phyloP scores from a whole-genome alignment of 1,140 invertebrate genomes.

The Sarcophaga peregrina region DNA sequence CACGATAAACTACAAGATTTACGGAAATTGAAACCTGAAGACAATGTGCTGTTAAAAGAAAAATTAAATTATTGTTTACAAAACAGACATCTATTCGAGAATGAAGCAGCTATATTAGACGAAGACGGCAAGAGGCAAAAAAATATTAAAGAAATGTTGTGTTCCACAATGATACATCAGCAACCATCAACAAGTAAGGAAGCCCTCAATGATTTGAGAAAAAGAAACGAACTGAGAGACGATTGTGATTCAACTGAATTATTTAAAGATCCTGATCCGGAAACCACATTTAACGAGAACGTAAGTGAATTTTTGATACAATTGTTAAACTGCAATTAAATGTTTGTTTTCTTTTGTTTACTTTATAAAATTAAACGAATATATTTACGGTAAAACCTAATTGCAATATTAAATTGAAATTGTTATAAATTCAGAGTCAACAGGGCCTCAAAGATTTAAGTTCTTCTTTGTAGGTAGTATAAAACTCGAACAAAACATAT shows the following conservation, averaged over 20 bases:
- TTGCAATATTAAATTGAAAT: slow-evolving; percentile 25
- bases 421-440: slow-evolving; percentile 49
- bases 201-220: neutral
- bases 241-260: slow-evolving; percentile 21
- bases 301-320: slow-evolving; percentile 44
- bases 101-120: neutral
- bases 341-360: neutral
- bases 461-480: slow-evolving; percentile 62
- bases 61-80: neutral
- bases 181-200: neutral
- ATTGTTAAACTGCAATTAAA: neutral
- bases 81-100: neutral
- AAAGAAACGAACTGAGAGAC: neutral
- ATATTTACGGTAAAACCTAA: neutral
- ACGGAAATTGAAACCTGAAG: slow-evolving; percentile 49
- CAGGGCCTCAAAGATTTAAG: slow-evolving; percentile 64
- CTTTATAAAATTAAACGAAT: neutral
- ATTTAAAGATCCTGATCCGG: slow-evolving; percentile 48
- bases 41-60: neutral
- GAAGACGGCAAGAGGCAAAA: slow-evolving; percentile 45
- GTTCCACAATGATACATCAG: slow-evolving; percentile 56
- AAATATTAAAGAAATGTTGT: slow-evolving; percentile 55
- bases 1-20: slow-evolving; percentile 53
- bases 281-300: slow-evolving; percentile 56
- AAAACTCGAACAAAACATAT: slow-evolving; percentile 52